These are phyloP conservation scores for Athene cunicularia DNA, from an alignment of 2,113 vertebrate species.

Conservation along the genomic window DNA sequence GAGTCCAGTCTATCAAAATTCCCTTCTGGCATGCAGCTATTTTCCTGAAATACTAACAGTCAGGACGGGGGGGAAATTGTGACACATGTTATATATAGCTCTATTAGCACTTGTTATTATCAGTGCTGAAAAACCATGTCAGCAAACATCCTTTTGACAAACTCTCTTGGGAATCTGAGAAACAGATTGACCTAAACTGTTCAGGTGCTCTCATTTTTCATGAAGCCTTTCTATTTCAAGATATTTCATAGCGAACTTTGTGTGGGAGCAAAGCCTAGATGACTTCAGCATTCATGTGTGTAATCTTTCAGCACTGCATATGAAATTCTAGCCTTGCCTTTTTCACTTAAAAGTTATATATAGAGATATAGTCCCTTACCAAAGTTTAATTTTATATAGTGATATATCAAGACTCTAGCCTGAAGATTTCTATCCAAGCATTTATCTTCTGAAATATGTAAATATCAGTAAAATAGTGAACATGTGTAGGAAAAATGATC, in stretches of 20 bases:
- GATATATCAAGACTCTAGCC: background rate
- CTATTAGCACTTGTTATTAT: background rate
- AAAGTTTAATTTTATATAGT: background rate
- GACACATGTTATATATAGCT: background rate
- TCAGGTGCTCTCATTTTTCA: background rate
- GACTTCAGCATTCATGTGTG: background rate
- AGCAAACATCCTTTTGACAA: background rate
- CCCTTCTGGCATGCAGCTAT: background rate
- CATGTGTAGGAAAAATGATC: background rate
- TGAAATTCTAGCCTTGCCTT: background rate
- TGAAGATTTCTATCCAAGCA: background rate
- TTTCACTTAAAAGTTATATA: background rate
- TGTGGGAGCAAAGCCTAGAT: conserved; percentile 14
- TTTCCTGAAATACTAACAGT: background rate
- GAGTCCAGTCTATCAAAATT: background rate
- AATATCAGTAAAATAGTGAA: background rate
- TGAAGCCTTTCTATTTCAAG: background rate
- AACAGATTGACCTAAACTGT: background rate
- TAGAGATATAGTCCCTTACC: background rate
- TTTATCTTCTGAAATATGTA: background rate
- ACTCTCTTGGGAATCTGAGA: background rate
- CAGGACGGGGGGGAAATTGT: background rate
- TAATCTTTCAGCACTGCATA: background rate
- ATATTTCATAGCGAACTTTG: background rate
- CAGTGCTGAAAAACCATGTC: background rate